A percentile compares a stretch with the other conserved stretches of the same genome.
Evolutionary conservation across 1,140 invertebrate genomes (phyloP).

Genomic region (Papilio polyxenes): DNA sequence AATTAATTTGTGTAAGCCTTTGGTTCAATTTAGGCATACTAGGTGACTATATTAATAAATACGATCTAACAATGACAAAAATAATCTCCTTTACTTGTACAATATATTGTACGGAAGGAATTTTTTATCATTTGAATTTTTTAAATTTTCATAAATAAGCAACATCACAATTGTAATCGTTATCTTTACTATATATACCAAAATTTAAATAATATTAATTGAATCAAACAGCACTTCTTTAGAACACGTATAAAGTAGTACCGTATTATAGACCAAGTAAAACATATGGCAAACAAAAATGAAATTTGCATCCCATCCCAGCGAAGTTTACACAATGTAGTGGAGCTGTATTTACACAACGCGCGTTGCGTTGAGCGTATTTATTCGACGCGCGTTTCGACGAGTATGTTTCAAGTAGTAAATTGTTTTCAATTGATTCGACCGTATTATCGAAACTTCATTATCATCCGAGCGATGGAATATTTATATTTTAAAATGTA

Average conservation of each 20-base stretch:
- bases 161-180: too few species aligned
- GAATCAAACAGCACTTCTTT: not conserved
- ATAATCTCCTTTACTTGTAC: too few species aligned
- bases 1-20: not conserved
- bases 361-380: constrained; percentile 1
- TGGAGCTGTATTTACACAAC: constrained; percentile 12
- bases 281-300: constrained; percentile 30
- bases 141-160: too few species aligned
- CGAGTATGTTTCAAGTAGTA: not conserved
- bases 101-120: too few species aligned
- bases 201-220: not conserved
- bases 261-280: not conserved
- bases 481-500: not conserved
- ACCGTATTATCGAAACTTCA: constrained; percentile 18
- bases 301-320: constrained; percentile 11
- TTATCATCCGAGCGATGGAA: not conserved
- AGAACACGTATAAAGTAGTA: not conserved
- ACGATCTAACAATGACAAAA: too few species aligned
- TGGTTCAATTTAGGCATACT: too few species aligned
- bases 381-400: not conserved
- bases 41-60: too few species aligned
- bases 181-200: too few species aligned
- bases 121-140: too few species aligned
- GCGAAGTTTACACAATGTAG: constrained; percentile 3
- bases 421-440: not conserved